Evolutionary conservation across 2,888 invertebrate species (phyloP), one percentile per base, ranked within the genome.

Genomic region (Rhimphoctona megacephalus): DNA sequence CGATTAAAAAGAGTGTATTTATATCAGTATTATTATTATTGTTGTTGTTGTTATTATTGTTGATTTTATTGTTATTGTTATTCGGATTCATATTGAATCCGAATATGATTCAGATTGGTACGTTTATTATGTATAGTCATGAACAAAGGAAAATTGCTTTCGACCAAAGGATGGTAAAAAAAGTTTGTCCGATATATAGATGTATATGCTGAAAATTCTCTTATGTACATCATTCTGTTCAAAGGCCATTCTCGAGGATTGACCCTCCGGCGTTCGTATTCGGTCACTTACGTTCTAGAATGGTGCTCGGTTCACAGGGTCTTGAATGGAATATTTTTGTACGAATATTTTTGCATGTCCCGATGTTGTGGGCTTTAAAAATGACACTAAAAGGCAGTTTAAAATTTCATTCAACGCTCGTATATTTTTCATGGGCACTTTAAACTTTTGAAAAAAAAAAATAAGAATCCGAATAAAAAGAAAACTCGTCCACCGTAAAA

Each of bases 231-330:
- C 39, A 19, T 25, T 6, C 2, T 57, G 19, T 22, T 39, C 57
- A 74, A 57, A 36, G 74, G 57, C 54, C 43, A 61, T 36, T 17
- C 39, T 74, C 22, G 61, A 17, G 61, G 25, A 25, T 57, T 22
- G 39, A 39, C 43, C 74, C 39, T 17, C 36, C 22, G 25, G 43
- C 61, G 25, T 7, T 61, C 25, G 74, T 57, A 19, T 57, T 74
- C 74, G 57, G 43, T 74, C 30, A 61, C 30, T 61, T 30, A 30
- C 30, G 30, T 74, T 36, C n/a, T 61, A 57, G 52, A 73, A 54
- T 39, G 25, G 19, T 17, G 43, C 30, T 30, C 39, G 22, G 30
- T 61, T 17, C 22, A 19, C 77, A 36, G 52, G 30, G 70, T 70
- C 17, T 46, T 33, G 30, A 8, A 61, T 74, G 4, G 61, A 43